Base-by-base conservation (phyloP, 2,113 vertebrate genomes). In the Gallinago paraguaiae region DNA sequence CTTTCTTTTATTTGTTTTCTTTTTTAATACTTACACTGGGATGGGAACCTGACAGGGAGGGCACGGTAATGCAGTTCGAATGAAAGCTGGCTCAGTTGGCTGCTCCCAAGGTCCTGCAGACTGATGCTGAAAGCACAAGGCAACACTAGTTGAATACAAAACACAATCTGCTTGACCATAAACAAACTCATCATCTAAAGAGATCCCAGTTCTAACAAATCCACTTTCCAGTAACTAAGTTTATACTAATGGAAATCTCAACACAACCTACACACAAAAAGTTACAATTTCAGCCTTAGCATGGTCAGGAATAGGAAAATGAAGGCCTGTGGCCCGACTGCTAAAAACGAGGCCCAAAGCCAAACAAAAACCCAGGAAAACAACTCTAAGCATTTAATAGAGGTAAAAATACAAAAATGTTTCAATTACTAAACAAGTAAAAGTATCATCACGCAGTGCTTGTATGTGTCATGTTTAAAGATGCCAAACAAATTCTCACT, bases 41-140 rank as follows among this genome's bases (percentile, higher is more conserved):
- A 99, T 86, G 45, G 99, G 99, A n/a, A 99, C 98, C 64, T 98
- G 94, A 97, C 99, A 99, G 2, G 98, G 98, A 11, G 98, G 98
- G 89, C 99, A 99, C 0, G 99, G 99, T 63, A 99, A 95, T 27
- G 99, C 98, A 78, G 98, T 99, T 76, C 98, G 98, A 92, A 99
- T 98, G 93, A 99, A 99, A 7, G 97, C 97, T 9, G 99, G 99
- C 61, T 98, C 98, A 15, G 98, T 87, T 7, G 97, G 98, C 89
- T 99, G 98, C 20, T 99, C 99, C 99, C 99, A 99, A 8, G 99
- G 99, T 15, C 99, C 99, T 7, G 98, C 98, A 43, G 98, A 97
- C 95, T 98, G 98, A 74, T 98, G 98, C 99, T 99, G 69, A 54
- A 54, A 96, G 33, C 74, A 95, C 95, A 94, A 92, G 27, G 85